These are phyloP conservation scores for Scrobipalpa atriplicella DNA, from an alignment of 2,888 invertebrate genomes.

Conservation along the genomic window DNA sequence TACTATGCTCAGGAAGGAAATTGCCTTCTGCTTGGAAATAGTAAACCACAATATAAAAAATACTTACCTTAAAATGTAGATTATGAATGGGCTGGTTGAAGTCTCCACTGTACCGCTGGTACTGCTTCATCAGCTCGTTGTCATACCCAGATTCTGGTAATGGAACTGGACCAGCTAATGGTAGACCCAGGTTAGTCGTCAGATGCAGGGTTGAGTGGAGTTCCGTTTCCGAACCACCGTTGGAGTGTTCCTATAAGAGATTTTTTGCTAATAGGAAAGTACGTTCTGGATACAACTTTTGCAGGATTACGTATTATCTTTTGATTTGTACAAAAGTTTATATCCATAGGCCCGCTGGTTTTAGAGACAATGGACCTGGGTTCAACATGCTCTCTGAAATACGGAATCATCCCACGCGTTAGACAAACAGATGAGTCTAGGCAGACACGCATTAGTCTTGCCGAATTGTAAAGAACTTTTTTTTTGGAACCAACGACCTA, in stretches of 20 bases:
- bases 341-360: too few relatives aligned
- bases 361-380: too few relatives aligned
- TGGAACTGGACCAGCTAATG: slow-evolving; percentile 90
- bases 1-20: too few relatives aligned
- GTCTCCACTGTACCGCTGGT: slow-evolving; percentile 86
- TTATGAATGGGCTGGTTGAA: slow-evolving; percentile 87
- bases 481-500: too few relatives aligned
- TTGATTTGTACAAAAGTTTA: too few relatives aligned
- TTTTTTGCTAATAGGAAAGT: not conserved
- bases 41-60: not conserved
- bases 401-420: too few relatives aligned
- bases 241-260: slow-evolving; percentile 74
- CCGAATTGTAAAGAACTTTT: too few relatives aligned
- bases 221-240: slow-evolving; percentile 82
- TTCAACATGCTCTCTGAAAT: too few relatives aligned
- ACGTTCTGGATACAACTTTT: not conserved
- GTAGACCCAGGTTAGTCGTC: slow-evolving; percentile 82
- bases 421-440: too few relatives aligned
- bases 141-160: slow-evolving; percentile 86
- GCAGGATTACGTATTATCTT: too few relatives aligned
- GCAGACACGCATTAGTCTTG: too few relatives aligned
- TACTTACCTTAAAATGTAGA: slow-evolving; percentile 73
- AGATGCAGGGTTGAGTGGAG: slow-evolving; percentile 68
- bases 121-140: slow-evolving; percentile 72
- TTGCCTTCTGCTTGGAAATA: too few relatives aligned